Conservation (phyloP, 2,797 vertebrate species). For the Galago senegalensis region DNA sequence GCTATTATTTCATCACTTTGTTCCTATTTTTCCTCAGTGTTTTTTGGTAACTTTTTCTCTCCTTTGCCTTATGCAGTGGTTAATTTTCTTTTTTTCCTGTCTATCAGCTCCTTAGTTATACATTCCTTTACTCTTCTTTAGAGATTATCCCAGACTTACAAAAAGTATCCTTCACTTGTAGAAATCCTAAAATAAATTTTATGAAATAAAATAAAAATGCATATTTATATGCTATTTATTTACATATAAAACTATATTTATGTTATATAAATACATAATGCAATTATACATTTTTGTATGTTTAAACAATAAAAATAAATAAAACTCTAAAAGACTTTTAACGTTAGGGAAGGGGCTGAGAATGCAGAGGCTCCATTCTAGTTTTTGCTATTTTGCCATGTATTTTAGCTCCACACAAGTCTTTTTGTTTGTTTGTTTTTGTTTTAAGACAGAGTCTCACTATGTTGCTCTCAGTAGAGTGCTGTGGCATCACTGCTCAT, state of each 20-base stretch:
- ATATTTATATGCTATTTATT: no score
- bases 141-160: not conserved
- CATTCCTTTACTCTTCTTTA: not conserved
- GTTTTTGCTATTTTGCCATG: fast-evolving
- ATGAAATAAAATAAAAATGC: not conserved
- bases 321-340: not conserved
- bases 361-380: not conserved
- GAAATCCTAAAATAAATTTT: not conserved
- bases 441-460: no score
- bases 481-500: no score
- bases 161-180: not conserved
- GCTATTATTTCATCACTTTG: not conserved
- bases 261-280: no score
- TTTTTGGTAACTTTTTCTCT: not conserved
- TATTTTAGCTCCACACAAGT: not conserved
- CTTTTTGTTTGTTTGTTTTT: no score
- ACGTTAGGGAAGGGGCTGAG: not conserved
- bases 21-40: not conserved
- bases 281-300: no score
- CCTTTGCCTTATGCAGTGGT: not conserved
- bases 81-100: not conserved
- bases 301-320: not conserved
- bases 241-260: not conserved
- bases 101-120: not conserved
- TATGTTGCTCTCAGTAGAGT: no score